These are phyloP conservation scores for Xiphorhynchus erythropygius DNA, from an alignment of 2,797 vertebrate genomes.

Conservation along the genomic window DNA sequence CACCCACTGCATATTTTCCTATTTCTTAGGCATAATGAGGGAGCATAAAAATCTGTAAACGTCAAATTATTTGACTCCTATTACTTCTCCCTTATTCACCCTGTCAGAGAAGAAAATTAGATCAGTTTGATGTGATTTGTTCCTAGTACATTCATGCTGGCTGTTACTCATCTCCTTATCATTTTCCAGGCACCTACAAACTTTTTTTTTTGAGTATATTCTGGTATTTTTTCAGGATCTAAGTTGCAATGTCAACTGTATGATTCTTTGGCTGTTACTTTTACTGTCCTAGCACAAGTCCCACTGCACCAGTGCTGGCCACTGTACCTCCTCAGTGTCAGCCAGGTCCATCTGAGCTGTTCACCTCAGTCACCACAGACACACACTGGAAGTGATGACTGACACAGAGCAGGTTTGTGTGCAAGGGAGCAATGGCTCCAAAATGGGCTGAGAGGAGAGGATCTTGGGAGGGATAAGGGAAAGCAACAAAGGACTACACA, in stretches of 20 bases:
- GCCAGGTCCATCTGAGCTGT: neutral
- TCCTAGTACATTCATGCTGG: neutral
- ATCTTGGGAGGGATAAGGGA: too few species aligned
- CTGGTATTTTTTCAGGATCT: neutral
- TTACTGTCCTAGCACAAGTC: neutral
- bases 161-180: neutral
- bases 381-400: accelerated
- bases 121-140: neutral
- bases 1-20: neutral
- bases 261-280: neutral
- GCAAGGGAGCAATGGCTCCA: neutral
- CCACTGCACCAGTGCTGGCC: neutral
- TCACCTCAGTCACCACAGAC: neutral
- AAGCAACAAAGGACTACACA: neutral
- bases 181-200: neutral
- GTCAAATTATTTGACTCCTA: neutral
- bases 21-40: neutral
- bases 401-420: neutral
- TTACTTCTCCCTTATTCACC: neutral
- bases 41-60: neutral
- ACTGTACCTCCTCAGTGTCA: neutral
- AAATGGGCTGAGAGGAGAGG: neutral
- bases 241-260: neutral
- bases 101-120: conserved; percentile 11
- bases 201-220: neutral